A percentile compares a stretch with the other conserved stretches of the same genome.
Conservation (phyloP, 2,113 vertebrate species). For the Sander vitreus region DNA sequence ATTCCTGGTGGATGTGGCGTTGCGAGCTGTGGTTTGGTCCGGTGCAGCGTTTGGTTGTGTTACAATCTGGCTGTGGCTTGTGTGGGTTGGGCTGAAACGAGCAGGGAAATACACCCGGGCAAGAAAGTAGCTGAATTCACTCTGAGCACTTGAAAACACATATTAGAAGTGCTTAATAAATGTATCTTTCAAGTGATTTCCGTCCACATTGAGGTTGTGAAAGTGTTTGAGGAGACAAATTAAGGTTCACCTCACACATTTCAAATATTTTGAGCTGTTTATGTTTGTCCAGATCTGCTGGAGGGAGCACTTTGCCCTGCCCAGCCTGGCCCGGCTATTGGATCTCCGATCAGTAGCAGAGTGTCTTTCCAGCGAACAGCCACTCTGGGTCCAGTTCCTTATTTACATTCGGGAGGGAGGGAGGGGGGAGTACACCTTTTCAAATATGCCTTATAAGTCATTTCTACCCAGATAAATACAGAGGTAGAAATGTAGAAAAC, state of each 20-base stretch:
- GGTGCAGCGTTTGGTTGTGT: conserved; percentile 64
- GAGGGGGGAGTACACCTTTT: conserved; percentile 67
- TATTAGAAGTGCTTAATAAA: conserved; percentile 62
- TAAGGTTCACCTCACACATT: conserved; percentile 64
- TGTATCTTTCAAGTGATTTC: conserved; percentile 61
- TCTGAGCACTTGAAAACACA: conserved; percentile 60
- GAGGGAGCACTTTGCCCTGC: conserved; percentile 60
- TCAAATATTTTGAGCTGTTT: conserved; percentile 72
- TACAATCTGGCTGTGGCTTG: conserved; percentile 72
- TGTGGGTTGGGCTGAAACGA: conserved; percentile 70
- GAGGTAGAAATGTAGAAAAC: too few relatives aligned
- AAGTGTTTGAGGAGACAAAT: conserved; percentile 70
- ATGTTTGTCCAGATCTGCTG: conserved; percentile 74
- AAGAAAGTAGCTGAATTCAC: conserved; percentile 57
- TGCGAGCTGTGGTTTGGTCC: conserved; percentile 71
- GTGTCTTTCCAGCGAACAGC: conserved; percentile 75
- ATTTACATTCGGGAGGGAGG: conserved; percentile 65
- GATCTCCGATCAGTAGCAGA: conserved; percentile 72
- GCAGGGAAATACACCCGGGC: conserved; percentile 57
- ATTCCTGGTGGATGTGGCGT: conserved; percentile 68
- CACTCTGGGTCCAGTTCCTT: conserved; percentile 69
- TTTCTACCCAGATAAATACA: conserved; percentile 60
- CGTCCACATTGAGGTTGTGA: conserved; percentile 42
- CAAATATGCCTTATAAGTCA: conserved; percentile 72
- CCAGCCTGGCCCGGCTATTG: conserved; percentile 46